Evolutionary conservation across 2,797 vertebrate species (phyloP).

Genomic region (Oreonectes daqikongensis): DNA sequence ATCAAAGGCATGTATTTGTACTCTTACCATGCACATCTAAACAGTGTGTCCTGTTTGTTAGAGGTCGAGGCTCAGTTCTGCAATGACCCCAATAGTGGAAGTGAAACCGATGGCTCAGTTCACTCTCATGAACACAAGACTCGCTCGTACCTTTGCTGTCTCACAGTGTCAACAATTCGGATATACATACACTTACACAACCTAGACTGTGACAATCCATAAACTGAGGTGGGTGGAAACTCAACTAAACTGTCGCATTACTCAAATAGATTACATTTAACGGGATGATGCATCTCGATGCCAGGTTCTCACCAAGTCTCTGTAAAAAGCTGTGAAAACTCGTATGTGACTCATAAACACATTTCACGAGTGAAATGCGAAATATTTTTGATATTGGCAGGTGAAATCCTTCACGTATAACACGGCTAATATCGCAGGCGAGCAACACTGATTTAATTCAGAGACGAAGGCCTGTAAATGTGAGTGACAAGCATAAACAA

Average conservation of each 20-base stretch:
- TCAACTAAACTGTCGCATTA: conserved; percentile 19
- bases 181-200: conserved; percentile 18
- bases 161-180: conserved; percentile 34
- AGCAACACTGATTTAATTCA: not conserved
- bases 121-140: conserved; percentile 35
- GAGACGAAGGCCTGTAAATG: conserved; percentile 28
- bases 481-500: conserved; percentile 41
- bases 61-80: conserved; percentile 36
- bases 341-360: conserved; percentile 26
- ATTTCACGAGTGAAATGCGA: not conserved
- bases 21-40: conserved; percentile 21
- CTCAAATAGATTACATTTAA: conserved; percentile 32
- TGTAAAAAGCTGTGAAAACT: conserved; percentile 15
- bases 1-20: not conserved
- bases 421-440: not conserved
- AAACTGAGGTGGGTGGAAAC: conserved; percentile 14
- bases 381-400: conserved; percentile 12
- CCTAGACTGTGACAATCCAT: conserved; percentile 16
- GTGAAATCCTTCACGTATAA: not conserved
- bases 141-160: conserved; percentile 22
- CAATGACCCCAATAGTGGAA: conserved; percentile 50
- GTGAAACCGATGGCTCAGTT: conserved; percentile 54
- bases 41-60: conserved; percentile 29
- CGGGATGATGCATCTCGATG: not conserved
- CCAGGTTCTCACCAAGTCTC: conserved; percentile 17